These are phyloP conservation scores for Cheilosia soror DNA, from an alignment of 2,888 invertebrate genomes.

Conservation along the genomic window DNA sequence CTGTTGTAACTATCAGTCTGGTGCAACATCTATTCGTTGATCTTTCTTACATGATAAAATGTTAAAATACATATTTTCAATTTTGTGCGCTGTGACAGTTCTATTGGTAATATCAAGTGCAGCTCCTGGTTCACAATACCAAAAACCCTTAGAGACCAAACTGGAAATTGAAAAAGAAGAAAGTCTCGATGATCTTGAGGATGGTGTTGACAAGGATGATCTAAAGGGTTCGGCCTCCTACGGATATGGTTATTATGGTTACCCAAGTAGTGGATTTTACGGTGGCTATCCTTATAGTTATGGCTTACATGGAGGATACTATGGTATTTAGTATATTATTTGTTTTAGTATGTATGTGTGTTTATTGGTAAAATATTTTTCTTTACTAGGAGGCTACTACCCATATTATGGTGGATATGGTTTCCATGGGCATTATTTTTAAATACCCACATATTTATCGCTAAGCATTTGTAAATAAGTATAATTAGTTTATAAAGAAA, in stretches of 20 bases:
- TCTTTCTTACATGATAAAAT: constrained; percentile 15
- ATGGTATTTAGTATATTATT: constrained; percentile 57
- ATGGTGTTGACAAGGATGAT: constrained; percentile 79
- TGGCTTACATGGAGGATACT: constrained; percentile 47
- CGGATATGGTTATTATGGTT: constrained; percentile 81
- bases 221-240: constrained; percentile 80
- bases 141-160: not conserved
- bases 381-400: constrained; percentile 30
- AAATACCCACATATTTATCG: constrained; percentile 14
- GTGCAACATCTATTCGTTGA: not conserved
- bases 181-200: constrained; percentile 68
- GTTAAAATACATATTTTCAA: constrained; percentile 3
- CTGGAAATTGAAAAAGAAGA: constrained; percentile 10
- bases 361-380: not conserved
- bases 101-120: not conserved
- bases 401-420: constrained; percentile 77
- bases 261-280: constrained; percentile 79
- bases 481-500: no score
- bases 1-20: constrained; percentile 29
- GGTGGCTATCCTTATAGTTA: constrained; percentile 75
- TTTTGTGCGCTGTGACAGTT: constrained; percentile 12
- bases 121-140: constrained; percentile 1
- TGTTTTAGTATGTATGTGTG: not conserved
- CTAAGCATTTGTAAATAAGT: not conserved
- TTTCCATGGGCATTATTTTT: constrained; percentile 81